Evolutionary conservation across 2,113 vertebrate genomes (phyloP).

Genomic region (Chamaea fasciata): DNA sequence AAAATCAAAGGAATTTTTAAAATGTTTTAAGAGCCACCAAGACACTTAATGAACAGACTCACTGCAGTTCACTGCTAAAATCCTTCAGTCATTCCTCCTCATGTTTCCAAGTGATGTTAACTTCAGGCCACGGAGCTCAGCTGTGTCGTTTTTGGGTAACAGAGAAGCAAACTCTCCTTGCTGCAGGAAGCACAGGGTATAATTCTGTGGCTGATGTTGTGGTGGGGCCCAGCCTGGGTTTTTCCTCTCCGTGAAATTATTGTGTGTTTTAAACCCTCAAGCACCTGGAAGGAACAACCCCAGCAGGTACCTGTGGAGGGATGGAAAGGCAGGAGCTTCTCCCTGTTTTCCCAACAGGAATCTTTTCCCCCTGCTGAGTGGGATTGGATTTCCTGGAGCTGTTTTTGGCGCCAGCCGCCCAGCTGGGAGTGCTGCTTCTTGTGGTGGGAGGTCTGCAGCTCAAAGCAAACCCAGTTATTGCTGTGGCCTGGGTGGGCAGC

Average conservation of each 20-base stretch:
- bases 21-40: not conserved
- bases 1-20: not conserved
- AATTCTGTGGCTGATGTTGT: conserved; percentile 43
- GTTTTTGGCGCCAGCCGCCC: not conserved
- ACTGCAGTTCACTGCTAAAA: not conserved
- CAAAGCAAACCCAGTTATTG: not conserved
- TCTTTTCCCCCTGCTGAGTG: not conserved
- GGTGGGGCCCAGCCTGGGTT: not conserved
- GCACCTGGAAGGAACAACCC: not conserved
- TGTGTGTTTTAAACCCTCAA: not conserved
- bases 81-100: not conserved
- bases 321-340: not conserved
- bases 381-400: not conserved
- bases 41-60: not conserved
- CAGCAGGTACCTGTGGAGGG: not conserved
- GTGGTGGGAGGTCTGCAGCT: not conserved
- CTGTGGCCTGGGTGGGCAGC: not conserved
- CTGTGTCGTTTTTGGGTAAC: not conserved
- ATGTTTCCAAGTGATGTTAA: not conserved
- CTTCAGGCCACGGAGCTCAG: conserved; percentile 2
- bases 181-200: conserved; percentile 38
- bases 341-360: not conserved
- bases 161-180: conserved; percentile 30
- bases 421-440: not conserved
- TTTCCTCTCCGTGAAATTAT: not conserved